Evolutionary conservation across 2,797 vertebrate genomes (phyloP).

Genomic region (Brotula barbata): DNA sequence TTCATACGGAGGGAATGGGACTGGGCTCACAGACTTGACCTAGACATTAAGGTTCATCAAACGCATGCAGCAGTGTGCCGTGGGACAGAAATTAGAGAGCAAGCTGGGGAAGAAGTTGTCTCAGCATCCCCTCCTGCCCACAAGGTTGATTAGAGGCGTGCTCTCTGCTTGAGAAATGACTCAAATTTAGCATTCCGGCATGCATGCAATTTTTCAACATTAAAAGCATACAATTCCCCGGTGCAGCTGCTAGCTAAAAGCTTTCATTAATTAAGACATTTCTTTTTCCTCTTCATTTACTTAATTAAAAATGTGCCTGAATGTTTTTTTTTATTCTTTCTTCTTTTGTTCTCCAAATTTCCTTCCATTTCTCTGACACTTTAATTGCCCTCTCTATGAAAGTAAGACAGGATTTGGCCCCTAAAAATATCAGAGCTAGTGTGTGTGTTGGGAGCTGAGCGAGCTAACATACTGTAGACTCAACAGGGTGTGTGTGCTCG

Average conservation of each 20-base stretch:
- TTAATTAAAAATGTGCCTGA: slow-evolving; percentile 79
- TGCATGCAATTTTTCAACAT: slow-evolving; percentile 71
- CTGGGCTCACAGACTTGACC: slow-evolving; percentile 59
- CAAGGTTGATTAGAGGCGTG: slow-evolving; percentile 58
- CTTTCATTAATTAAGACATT: slow-evolving; percentile 81
- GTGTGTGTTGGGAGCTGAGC: slow-evolving; percentile 70
- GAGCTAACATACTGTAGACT: slow-evolving; percentile 46
- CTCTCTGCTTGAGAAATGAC: slow-evolving; percentile 70
- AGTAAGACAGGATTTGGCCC: slow-evolving; percentile 51
- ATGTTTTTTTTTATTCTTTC: slow-evolving; percentile 69
- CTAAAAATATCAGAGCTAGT: slow-evolving; percentile 54
- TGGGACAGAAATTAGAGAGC: slow-evolving; percentile 54
- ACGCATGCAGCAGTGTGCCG: slow-evolving; percentile 72
- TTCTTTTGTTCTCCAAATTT: slow-evolving; percentile 75
- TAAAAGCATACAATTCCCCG: slow-evolving; percentile 64
- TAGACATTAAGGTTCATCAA: slow-evolving; percentile 60
- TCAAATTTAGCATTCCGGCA: slow-evolving; percentile 72
- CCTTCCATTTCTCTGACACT: slow-evolving; percentile 70
- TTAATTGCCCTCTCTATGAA: slow-evolving; percentile 47
- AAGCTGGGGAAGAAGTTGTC: slow-evolving; percentile 42
- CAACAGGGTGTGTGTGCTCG: slow-evolving; percentile 17
- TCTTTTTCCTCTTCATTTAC: slow-evolving; percentile 76
- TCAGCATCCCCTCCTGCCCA: slow-evolving; percentile 59
- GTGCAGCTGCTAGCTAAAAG: slow-evolving; percentile 78
- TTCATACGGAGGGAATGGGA: slow-evolving; percentile 61